A percentile compares a stretch with the other conserved stretches of the same genome.
These are phyloP conservation scores for Siniperca chuatsi DNA, from an alignment of 2,113 vertebrate species.

Conservation along the genomic window DNA sequence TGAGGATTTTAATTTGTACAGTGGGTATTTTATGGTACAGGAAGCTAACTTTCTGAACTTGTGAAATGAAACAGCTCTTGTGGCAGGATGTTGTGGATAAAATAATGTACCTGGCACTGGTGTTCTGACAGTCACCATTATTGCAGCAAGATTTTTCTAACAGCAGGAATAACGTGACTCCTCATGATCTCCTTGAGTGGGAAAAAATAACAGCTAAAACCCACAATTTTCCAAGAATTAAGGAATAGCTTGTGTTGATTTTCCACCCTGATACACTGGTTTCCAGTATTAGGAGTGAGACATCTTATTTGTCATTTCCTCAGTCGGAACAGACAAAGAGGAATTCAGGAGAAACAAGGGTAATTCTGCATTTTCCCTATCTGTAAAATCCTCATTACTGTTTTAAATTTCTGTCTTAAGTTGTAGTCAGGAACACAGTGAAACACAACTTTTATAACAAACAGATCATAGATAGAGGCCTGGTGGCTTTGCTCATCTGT, in stretches of 20 bases:
- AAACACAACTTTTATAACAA: background rate
- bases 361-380: background rate
- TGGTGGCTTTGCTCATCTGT: background rate
- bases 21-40: background rate
- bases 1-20: background rate
- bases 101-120: background rate
- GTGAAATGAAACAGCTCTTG: too few species aligned
- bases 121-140: background rate
- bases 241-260: background rate
- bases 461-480: background rate
- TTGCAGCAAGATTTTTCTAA: background rate
- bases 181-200: background rate
- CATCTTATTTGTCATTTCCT: conserved; percentile 23
- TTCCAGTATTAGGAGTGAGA: conserved; percentile 15
- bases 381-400: background rate
- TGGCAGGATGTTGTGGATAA: too few species aligned
- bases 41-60: background rate
- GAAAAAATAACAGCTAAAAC: background rate
- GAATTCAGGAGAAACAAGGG: background rate
- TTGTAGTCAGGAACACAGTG: background rate
- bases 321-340: background rate
- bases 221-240: conserved; percentile 8
- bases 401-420: background rate
- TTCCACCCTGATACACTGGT: background rate
- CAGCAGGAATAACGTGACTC: background rate